Conservation (phyloP, 2,797 vertebrate genomes). For the Lates japonicus region DNA sequence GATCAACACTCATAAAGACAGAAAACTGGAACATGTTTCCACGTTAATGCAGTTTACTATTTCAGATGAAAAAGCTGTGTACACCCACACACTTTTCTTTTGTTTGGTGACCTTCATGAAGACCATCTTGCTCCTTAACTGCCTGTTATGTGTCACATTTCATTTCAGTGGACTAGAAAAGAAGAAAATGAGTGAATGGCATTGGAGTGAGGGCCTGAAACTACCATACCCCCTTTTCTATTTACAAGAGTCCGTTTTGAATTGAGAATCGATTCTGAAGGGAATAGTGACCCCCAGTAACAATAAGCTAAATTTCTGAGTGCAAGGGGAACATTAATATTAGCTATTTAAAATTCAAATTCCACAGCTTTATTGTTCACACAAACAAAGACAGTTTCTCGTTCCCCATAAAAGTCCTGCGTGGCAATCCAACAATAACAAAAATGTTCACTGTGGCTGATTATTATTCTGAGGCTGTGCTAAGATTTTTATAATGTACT, state of each 20-base stretch:
- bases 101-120: constrained; percentile 7
- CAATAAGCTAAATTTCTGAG: neutral
- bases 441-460: constrained; percentile 18
- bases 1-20: too few relatives aligned
- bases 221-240: neutral
- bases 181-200: neutral
- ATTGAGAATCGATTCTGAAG: neutral
- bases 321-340: neutral
- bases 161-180: neutral
- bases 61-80: neutral
- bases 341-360: neutral
- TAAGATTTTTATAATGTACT: constrained; percentile 27
- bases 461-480: constrained; percentile 18
- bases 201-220: neutral
- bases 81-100: constrained; percentile 5
- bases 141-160: neutral
- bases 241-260: neutral
- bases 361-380: neutral
- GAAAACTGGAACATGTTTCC: too few relatives aligned
- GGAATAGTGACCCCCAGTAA: neutral
- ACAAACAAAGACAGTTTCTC: neutral
- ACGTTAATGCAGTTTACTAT: neutral
- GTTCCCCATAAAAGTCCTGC: neutral
- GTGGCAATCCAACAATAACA: neutral
- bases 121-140: constrained; percentile 6